Percentiles rank a stretch among this genome's conserved stretches.
These are phyloP conservation scores for Trissolcus brochymenae DNA, from an alignment of 2,888 invertebrate species.

Conservation along the genomic window DNA sequence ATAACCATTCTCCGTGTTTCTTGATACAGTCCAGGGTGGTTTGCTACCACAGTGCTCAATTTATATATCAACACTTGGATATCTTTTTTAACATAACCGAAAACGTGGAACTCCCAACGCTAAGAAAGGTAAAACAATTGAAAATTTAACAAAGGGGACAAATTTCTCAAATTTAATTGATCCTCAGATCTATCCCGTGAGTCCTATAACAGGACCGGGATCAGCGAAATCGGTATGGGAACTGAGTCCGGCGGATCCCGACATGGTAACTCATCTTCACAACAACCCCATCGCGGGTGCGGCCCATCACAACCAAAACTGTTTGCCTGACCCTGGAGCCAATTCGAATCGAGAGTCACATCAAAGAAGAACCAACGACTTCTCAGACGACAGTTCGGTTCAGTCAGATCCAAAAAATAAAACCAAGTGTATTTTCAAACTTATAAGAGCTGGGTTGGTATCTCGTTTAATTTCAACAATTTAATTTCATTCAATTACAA, in stretches of 20 bases:
- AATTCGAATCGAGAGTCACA: constrained; percentile 48
- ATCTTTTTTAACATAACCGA: constrained; percentile 68
- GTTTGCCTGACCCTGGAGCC: constrained; percentile 53
- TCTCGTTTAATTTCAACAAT: too few species aligned
- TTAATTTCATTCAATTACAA: too few species aligned
- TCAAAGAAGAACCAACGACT: constrained; percentile 69
- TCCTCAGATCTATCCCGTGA: constrained; percentile 72
- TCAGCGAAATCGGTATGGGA: constrained; percentile 94
- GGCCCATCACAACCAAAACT: constrained; percentile 65
- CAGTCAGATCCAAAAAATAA: constrained; percentile 72
- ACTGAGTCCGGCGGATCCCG: constrained; percentile 78
- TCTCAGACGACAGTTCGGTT: constrained; percentile 66
- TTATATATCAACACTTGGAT: constrained; percentile 45
- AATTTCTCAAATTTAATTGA: constrained; percentile 6
- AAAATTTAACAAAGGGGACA: not conserved
- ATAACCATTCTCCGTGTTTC: too few species aligned
- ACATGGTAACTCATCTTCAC: constrained; percentile 74
- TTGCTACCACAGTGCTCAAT: not conserved
- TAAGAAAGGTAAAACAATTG: constrained; percentile 71
- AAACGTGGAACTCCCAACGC: constrained; percentile 75
- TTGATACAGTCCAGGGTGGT: too few species aligned
- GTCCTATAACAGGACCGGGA: constrained; percentile 84
- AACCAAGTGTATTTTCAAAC: constrained; percentile 87
- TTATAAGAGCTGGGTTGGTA: constrained; percentile 88
- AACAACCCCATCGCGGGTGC: constrained; percentile 71